Base-by-base conservation (phyloP, 1,140 invertebrate species). In the Ericerus pela region DNA sequence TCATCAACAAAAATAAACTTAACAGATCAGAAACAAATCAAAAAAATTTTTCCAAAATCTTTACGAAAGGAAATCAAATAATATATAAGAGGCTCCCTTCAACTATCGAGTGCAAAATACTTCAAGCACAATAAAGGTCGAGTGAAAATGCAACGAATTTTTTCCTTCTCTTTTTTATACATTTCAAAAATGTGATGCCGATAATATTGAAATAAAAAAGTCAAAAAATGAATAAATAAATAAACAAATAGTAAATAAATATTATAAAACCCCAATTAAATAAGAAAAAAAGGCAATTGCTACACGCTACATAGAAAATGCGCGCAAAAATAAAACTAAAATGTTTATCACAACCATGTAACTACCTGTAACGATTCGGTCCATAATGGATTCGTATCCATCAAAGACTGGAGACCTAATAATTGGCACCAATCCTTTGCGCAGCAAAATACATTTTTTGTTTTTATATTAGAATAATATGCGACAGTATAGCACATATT, bases 341-440 rank as follows among this genome's bases (percentile, higher is more conserved):
- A n/a, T n/a, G n/a, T n/a, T n/a, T n/a, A n/a, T n/a, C n/a, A n/a
- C n/a, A n/a, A n/a, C n/a, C n/a, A n/a, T n/a, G 63, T 68, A 68
- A 72, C 78, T 76, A 82, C 79, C 78, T 83, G 79, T 69, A 82
- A 77, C 73, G 82, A 78, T 66, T 80, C 78, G 72, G 77, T 81
- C 79, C 81, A 81, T 65, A 73, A 76, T 73, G 75, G 80, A 74
- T 80, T 81, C 66, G 79, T 80, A 72, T 83, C 81, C 73, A 82
- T 76, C 68, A 84, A 79, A 71, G 80, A 81, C 73, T 82, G 80
- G 69, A 82, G 79, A 75, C 41, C 41, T 47, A 47, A 47, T 47
- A 84, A 72, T 76, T 83, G 80, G 71, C 78, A 79, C 81, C 81
- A 84, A 73, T 84, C 82, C 82, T 79, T 58, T 28, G 51, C 51